Evolutionary conservation across 2,797 vertebrate species (phyloP).

Genomic region (Anomalospiza imberbis): DNA sequence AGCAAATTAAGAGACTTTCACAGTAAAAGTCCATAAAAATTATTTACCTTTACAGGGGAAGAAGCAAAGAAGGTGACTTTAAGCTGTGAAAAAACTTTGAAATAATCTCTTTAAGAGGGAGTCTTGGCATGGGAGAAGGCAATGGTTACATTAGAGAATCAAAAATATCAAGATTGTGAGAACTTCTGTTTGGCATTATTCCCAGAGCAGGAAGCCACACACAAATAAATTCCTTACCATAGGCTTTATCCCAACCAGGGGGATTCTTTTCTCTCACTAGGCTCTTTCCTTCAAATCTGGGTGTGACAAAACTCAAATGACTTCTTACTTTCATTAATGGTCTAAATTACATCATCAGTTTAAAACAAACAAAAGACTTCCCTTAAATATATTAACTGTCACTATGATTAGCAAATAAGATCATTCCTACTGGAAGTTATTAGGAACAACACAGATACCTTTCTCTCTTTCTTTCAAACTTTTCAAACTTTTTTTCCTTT

Average conservation of each 20-base stretch:
- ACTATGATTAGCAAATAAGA: background rate
- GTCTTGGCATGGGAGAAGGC: slow-evolving; percentile 28
- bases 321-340: slow-evolving; percentile 7
- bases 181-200: slow-evolving; percentile 73
- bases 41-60: background rate
- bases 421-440: background rate
- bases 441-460: background rate
- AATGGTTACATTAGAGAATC: slow-evolving; percentile 33
- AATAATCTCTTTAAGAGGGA: slow-evolving; percentile 19
- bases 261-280: slow-evolving; percentile 40
- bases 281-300: slow-evolving; percentile 25
- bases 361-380: background rate
- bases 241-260: slow-evolving; percentile 44
- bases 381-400: background rate
- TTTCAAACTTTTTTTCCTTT: background rate
- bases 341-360: background rate
- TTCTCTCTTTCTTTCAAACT: background rate
- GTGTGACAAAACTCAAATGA: slow-evolving; percentile 46
- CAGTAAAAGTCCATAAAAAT: background rate
- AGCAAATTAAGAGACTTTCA: background rate
- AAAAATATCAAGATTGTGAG: slow-evolving; percentile 69
- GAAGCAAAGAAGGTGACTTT: slow-evolving; percentile 19
- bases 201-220: slow-evolving; percentile 67
- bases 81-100: background rate
- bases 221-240: slow-evolving; percentile 67